Evolutionary conservation across 2,113 vertebrate genomes (phyloP).

Genomic region (Cololabis saira): DNA sequence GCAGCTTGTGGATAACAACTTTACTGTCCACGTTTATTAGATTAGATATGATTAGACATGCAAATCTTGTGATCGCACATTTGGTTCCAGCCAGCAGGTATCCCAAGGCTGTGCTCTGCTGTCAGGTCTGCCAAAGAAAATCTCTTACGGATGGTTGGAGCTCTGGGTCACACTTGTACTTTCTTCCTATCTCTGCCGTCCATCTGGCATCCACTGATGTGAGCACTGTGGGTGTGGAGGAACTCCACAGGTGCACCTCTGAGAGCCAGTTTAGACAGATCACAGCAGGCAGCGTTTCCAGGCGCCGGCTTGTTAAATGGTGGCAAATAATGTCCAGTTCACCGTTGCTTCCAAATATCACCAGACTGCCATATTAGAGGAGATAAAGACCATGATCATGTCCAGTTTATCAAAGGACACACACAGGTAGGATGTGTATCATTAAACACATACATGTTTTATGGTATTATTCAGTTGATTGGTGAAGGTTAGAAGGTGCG

Average conservation of each 20-base stretch:
- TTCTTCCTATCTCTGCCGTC: slow-evolving; percentile 24
- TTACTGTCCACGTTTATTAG: slow-evolving; percentile 36
- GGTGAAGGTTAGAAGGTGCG: no score
- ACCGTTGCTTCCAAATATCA: slow-evolving; percentile 46
- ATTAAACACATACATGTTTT: no score
- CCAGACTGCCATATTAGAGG: slow-evolving; percentile 32
- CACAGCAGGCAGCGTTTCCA: slow-evolving; percentile 49
- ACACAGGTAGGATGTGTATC: no score
- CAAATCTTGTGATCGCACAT: slow-evolving; percentile 37
- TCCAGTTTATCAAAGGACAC: slow-evolving; percentile 5
- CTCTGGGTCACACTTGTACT: slow-evolving; percentile 32
- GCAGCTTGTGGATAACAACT: slow-evolving; percentile 27
- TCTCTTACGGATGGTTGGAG: slow-evolving; percentile 28
- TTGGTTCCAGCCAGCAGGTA: slow-evolving; percentile 22
- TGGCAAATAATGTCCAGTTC: slow-evolving; percentile 22
- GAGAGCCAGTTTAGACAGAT: slow-evolving; percentile 49
- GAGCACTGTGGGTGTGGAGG: slow-evolving; percentile 37
- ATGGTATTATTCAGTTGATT: no score
- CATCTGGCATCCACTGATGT: slow-evolving; percentile 58
- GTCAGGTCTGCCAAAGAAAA: slow-evolving; percentile 12
- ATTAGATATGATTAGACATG: slow-evolving; percentile 46
- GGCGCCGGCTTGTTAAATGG: slow-evolving; percentile 56
- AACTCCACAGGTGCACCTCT: slow-evolving; percentile 53
- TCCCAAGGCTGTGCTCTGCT: slow-evolving; percentile 20
- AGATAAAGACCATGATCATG: slow-evolving; percentile 11